A percentile compares a stretch with the other conserved stretches of the same genome.
phyloP scores from a whole-genome alignment of 2,888 invertebrate species.

The Minunthozetes semirufus region DNA sequence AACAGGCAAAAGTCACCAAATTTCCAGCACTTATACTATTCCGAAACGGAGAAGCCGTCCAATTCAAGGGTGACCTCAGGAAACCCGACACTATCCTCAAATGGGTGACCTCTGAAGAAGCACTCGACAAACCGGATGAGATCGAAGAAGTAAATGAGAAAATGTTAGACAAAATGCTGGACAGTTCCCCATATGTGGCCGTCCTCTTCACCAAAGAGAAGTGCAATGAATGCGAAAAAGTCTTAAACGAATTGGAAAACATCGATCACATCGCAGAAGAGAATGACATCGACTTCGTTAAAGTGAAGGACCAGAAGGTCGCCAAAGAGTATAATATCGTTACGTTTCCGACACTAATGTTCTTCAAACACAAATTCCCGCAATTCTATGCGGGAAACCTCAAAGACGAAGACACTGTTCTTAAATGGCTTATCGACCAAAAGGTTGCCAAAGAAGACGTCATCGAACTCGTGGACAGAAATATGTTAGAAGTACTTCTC shows the following conservation, averaged over 20 bases:
- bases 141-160: conserved; percentile 84
- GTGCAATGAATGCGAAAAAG: conserved; percentile 80
- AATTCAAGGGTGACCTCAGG: conserved; percentile 59
- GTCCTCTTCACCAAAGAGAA: conserved; percentile 84
- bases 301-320: conserved; percentile 79
- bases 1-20: conserved; percentile 66
- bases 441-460: conserved; percentile 77
- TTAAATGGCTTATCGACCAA: conserved; percentile 80
- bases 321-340: conserved; percentile 79
- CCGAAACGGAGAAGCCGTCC: conserved; percentile 78
- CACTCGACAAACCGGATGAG: conserved; percentile 80
- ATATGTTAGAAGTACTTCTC: conserved; percentile 78
- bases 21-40: conserved; percentile 83
- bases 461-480: conserved; percentile 82
- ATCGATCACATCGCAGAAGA: conserved; percentile 90
- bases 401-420: conserved; percentile 81
- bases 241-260: conserved; percentile 78
- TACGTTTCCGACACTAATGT: conserved; percentile 71
- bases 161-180: conserved; percentile 82
- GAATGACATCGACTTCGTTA: conserved; percentile 81
- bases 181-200: conserved; percentile 78
- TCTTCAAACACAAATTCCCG: conserved; percentile 56
- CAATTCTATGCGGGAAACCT: conserved; percentile 77
- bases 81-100: conserved; percentile 76
- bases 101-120: conserved; percentile 85